phyloP scores from a whole-genome alignment of 2,888 invertebrate species.

The Drosophila acutilabella region DNA sequence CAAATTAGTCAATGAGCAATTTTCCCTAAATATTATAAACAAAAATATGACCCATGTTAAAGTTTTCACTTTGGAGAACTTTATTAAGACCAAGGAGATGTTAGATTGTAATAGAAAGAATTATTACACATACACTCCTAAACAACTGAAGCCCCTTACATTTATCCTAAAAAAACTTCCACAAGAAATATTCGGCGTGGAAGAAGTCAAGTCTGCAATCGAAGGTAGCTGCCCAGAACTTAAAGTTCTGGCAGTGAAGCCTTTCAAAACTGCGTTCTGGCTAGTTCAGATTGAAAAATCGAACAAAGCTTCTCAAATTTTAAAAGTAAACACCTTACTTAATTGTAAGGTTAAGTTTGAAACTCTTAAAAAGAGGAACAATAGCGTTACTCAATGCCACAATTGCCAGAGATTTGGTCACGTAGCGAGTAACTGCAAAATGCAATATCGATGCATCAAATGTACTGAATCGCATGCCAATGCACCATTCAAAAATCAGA shows the following conservation, averaged over 20 bases:
- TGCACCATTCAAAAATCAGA: conserved; percentile 1
- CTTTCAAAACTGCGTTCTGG: not conserved
- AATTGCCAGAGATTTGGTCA: conserved; percentile 7
- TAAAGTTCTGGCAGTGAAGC: not conserved
- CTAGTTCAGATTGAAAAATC: too few species aligned
- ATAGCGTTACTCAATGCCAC: conserved; percentile 5
- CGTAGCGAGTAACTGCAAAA: conserved; percentile 23
- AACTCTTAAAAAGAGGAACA: too few species aligned
- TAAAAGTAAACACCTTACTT: too few species aligned
- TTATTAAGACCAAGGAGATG: not conserved
- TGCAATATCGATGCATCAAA: conserved; percentile 18
- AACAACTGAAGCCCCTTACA: too few species aligned
- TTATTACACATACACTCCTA: too few species aligned
- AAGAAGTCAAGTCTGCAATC: not conserved
- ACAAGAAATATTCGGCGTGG: too few species aligned
- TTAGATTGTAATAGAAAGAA: not conserved
- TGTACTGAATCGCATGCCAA: conserved; percentile 5
- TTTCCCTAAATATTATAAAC: conserved; percentile 3
- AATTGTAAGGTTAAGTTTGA: too few species aligned
- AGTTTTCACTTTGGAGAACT: not conserved
- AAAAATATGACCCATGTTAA: conserved; percentile 4
- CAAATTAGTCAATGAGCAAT: not conserved
- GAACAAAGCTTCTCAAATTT: too few species aligned
- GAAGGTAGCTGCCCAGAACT: not conserved
- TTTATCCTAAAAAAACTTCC: too few species aligned